Evolutionary conservation across 2,888 invertebrate genomes (phyloP).

Genomic region (Dynastes tityus): DNA sequence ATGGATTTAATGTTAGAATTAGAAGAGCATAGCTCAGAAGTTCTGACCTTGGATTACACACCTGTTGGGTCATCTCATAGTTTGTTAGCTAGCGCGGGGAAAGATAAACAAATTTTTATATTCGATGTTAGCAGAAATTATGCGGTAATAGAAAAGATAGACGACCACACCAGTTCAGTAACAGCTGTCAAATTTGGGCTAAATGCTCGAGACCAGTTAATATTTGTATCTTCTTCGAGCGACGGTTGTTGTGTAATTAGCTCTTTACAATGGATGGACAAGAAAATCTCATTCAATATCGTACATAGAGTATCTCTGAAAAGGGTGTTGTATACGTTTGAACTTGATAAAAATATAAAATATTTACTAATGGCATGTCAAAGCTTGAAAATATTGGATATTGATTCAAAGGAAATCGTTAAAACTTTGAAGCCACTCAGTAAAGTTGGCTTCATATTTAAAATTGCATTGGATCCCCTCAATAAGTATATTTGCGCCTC

Average conservation of each 20-base stretch:
- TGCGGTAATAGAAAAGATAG: slow-evolving; percentile 12
- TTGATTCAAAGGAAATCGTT: not conserved
- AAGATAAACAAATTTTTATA: slow-evolving; percentile 32
- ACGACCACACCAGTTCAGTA: slow-evolving; percentile 27
- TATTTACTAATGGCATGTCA: slow-evolving; percentile 36
- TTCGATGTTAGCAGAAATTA: slow-evolving; percentile 25
- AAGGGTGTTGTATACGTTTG: slow-evolving; percentile 2
- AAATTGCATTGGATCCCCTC: not conserved
- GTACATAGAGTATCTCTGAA: slow-evolving; percentile 3
- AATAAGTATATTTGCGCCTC: slow-evolving; percentile 25
- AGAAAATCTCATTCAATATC: not conserved
- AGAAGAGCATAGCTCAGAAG: slow-evolving; percentile 10
- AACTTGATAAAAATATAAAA: not conserved
- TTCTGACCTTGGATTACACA: slow-evolving; percentile 28
- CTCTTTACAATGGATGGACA: not conserved
- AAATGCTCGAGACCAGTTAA: not conserved
- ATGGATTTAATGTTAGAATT: slow-evolving; percentile 1
- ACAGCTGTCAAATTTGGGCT: slow-evolving; percentile 26
- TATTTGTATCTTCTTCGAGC: slow-evolving; percentile 15
- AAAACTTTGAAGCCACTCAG: slow-evolving; percentile 16
- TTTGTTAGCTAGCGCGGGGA: slow-evolving; percentile 27
- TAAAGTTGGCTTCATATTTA: slow-evolving; percentile 28
- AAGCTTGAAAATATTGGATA: slow-evolving; percentile 28
- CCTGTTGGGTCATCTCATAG: slow-evolving; percentile 9
- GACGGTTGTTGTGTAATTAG: slow-evolving; percentile 21